A percentile compares a stretch with the other conserved stretches of the same genome.
These are phyloP conservation scores for Machimus rusticus DNA, from an alignment of 2,888 invertebrate genomes.

Conservation along the genomic window DNA sequence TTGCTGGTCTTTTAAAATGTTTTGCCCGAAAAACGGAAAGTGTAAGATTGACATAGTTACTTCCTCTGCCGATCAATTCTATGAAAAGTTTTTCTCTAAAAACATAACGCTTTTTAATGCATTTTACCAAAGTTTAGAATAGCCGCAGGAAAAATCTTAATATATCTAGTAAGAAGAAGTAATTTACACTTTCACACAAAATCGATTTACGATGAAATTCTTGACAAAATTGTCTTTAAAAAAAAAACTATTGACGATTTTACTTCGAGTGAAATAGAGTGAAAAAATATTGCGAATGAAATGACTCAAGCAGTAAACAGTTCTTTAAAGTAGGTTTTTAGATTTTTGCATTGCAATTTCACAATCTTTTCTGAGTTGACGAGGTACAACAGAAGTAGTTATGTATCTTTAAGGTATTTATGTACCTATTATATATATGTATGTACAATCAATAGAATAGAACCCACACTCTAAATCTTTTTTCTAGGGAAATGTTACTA, in stretches of 20 bases:
- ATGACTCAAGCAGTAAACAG: background rate
- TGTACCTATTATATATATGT: too few relatives aligned
- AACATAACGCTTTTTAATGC: background rate
- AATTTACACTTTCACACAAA: background rate
- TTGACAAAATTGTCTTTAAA: background rate
- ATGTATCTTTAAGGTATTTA: too few relatives aligned
- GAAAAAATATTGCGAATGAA: background rate
- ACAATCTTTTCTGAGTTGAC: background rate
- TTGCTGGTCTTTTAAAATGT: background rate
- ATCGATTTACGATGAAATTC: background rate
- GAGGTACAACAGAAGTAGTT: background rate
- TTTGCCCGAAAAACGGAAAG: background rate
- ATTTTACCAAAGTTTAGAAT: background rate
- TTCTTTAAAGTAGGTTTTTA: background rate
- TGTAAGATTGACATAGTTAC: background rate
- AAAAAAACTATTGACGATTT: background rate
- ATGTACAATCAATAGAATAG: too few relatives aligned
- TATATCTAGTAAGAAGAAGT: background rate
- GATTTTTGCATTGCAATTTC: background rate
- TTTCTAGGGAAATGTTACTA: too few relatives aligned
- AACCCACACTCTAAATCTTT: too few relatives aligned
- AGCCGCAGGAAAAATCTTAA: background rate
- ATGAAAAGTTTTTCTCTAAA: background rate
- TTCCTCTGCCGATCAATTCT: background rate
- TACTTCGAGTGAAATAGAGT: background rate